Conservation (phyloP, 2,113 vertebrate genomes). For the Aix galericulata region DNA sequence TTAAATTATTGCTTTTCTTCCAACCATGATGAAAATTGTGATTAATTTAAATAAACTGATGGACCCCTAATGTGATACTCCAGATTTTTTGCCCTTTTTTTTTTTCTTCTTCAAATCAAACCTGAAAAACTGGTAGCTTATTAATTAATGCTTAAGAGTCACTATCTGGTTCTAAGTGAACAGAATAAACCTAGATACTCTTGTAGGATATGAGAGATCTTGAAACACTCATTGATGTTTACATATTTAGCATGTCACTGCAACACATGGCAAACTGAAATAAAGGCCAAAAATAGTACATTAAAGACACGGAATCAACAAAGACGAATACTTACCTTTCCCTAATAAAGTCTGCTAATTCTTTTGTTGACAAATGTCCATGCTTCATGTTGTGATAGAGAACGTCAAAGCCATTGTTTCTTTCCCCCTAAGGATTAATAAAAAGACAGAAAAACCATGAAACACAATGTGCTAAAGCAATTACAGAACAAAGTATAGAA, state of each 20-base stretch:
- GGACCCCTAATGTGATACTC: not conserved
- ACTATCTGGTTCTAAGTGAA: not conserved
- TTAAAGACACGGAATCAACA: not conserved
- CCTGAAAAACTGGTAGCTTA: not conserved
- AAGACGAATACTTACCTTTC: slow-evolving; percentile 86
- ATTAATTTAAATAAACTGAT: not conserved
- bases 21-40: not conserved
- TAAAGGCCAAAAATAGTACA: not conserved
- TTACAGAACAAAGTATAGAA: not conserved
- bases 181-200: not conserved
- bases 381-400: slow-evolving; percentile 99
- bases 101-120: not conserved
- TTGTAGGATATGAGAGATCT: not conserved
- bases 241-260: not conserved
- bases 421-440: slow-evolving; percentile 86
- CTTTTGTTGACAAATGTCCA: slow-evolving; percentile 95
- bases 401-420: slow-evolving; percentile 96
- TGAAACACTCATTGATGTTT: not conserved
- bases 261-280: not conserved
- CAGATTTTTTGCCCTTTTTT: not conserved
- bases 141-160: not conserved
- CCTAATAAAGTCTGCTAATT: slow-evolving; percentile 96
- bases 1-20: not conserved
- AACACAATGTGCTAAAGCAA: not conserved
- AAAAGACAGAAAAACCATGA: slow-evolving; percentile 43